Evolutionary conservation across 2,113 vertebrate genomes (phyloP).

Genomic region (Progne subis): DNA sequence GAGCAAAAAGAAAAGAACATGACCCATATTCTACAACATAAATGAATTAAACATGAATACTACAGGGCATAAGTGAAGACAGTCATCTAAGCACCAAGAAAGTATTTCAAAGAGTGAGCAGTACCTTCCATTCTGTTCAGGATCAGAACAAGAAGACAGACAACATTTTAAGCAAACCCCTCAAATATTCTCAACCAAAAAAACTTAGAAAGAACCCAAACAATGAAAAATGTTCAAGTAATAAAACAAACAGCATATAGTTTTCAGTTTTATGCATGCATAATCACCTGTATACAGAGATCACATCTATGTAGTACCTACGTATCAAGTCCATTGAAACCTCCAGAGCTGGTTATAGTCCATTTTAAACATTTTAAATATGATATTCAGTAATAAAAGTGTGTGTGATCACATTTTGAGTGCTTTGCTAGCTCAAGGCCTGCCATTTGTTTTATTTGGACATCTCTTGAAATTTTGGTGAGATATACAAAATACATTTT

Average conservation of each 20-base stretch:
- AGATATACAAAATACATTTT: not conserved
- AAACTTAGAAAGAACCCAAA: not conserved
- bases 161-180: not conserved
- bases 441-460: not conserved
- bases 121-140: not conserved
- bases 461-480: not conserved
- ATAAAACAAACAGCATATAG: not conserved
- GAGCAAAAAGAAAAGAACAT: conserved; percentile 15
- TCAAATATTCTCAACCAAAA: not conserved
- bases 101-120: not conserved
- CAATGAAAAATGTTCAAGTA: not conserved
- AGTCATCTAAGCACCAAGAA: conserved; percentile 7
- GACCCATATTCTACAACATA: conserved; percentile 52
- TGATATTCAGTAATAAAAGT: not conserved
- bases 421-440: not conserved
- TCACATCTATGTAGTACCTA: not conserved
- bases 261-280: not conserved
- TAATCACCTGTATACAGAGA: not conserved
- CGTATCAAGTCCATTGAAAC: not conserved
- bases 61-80: conserved; percentile 39
- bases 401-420: not conserved
- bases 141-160: not conserved
- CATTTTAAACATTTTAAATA: not conserved
- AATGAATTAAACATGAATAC: conserved; percentile 62
- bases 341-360: not conserved